Base-by-base conservation (phyloP, 1,140 invertebrate genomes). In the Pseudoatta argentina region DNA sequence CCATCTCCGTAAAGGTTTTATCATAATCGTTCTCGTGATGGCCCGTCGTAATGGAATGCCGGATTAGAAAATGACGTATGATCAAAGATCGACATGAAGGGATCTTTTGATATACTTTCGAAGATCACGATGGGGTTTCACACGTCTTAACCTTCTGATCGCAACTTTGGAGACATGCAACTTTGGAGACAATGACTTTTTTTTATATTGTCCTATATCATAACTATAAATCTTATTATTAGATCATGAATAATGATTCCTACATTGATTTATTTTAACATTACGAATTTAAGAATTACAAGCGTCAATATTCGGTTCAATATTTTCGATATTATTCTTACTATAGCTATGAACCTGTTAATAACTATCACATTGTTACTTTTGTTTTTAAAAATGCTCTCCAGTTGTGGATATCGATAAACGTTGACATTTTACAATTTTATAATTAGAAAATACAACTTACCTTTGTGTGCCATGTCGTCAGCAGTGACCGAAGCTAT, bases 391-490 rank as follows among this genome's bases (percentile, higher is more conserved):
- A n/a, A 64, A 77, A 34, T 44, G 1, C 61, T 77, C 57, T 24
- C 6, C 16, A 2, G 34, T 53, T 27, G 24, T 16, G 14, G 6
- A 14, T 6, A 51, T 1, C 24, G n/a, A 53, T 67, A 18, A 14
- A 51, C n/a, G 6, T 39, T 24, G 51, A 71, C 69, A 69, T 55
- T 81, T 18, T 24, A 24, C 7, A 7, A 12, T 30, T 55, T 69
- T 39, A 18, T 14, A 71, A 71, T 27, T 30, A 27, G 5, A 72
- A 30, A 24, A 78, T 59, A 59, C 27, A 30, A 89, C 94, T 96
- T 92, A 96, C 96, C 96, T 95, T 96, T 96, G 91, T 96, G 96
- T 92, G 96, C 96, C 96, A 96, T 96, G 92, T 96, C 96, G 94
- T 96, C 96, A 94, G 96, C 95, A 94, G 96, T 95, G 93, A 96